Base-by-base conservation (phyloP, 2,113 vertebrate species). In the Polyodon spathula region DNA sequence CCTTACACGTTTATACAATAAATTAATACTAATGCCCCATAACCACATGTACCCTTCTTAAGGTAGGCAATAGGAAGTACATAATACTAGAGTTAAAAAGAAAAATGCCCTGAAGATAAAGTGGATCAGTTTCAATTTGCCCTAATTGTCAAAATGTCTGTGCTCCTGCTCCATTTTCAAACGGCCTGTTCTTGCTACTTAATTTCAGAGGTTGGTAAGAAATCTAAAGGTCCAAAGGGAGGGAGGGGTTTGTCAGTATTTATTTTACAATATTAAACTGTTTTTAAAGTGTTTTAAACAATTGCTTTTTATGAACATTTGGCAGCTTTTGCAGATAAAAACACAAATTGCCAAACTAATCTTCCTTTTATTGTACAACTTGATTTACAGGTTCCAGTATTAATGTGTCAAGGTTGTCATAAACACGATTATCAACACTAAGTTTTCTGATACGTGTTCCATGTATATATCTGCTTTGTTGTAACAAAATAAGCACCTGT, bases 21-120 rank as follows among this genome's bases (percentile, higher is more conserved):
- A 88, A 80, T 82, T 88, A 84, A 87, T 87, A 86, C 84, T 89
- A 89, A 94, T 87, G 89, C 88, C 90, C 90, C 89, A 86, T 86
- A 85, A 85, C 90, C 87, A 93, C 90, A 80, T 91, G 86, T 87
- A 86, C 74, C 86, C 84, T 85, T 88, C 87, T 93, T 86, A 89
- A 85, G 86, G 86, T 89, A 89, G 86, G 88, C 87, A 92, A 88
- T 81, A 88, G 88, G 88, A 93, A 89, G 84, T 84, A 81, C 78
- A 76, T 80, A 77, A 90, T 88, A 74, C 74, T 67, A 73, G 69
- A 71, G 73, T 52, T 58, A 14, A 50, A 68, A 70, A 74, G 69
- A 76, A 75, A 27, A 78, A 78, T 72, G 74, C 72, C 76, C 78
- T 77, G 62, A 40, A 58, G 64, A 76, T 73, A 71, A 66, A 77